Evolutionary conservation across 2,888 invertebrate genomes (phyloP).

Genomic region (Crocallis elinguaria): DNA sequence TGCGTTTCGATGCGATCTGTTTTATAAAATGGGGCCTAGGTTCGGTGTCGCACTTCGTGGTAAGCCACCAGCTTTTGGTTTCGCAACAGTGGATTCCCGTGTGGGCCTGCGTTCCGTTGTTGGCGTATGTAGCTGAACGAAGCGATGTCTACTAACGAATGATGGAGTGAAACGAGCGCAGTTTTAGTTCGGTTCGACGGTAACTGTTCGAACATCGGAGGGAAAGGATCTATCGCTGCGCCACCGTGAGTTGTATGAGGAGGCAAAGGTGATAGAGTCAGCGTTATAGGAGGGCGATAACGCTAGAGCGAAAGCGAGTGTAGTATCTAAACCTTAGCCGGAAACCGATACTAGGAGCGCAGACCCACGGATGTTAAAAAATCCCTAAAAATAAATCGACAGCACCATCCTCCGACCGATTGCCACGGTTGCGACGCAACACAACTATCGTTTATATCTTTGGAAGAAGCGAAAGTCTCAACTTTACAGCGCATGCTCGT

Average conservation of each 20-base stretch:
- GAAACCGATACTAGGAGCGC: conserved; percentile 46
- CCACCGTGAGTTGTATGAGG: background rate
- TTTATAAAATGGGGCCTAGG: conserved; percentile 1
- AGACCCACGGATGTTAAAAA: conserved; percentile 49
- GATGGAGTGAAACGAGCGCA: conserved; percentile 2
- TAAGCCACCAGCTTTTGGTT: conserved; percentile 67
- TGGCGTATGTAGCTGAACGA: background rate
- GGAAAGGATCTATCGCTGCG: conserved; percentile 5
- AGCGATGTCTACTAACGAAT: conserved; percentile 1
- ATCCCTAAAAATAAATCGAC: conserved; percentile 56
- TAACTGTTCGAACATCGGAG: conserved; percentile 3
- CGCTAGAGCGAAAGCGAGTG: conserved; percentile 14
- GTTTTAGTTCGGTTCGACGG: background rate
- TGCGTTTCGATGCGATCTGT: background rate
- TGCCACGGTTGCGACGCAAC: conserved; percentile 62
- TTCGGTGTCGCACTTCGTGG: conserved; percentile 14
- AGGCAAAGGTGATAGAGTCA: conserved; percentile 2
- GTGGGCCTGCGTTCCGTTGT: conserved; percentile 32
- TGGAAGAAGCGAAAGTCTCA: conserved; percentile 80
- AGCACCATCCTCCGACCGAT: conserved; percentile 84
- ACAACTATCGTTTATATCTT: conserved; percentile 52
- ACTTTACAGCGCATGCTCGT: conserved; percentile 83
- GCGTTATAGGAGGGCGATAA: background rate
- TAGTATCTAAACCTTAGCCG: background rate
- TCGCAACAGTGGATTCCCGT: conserved; percentile 37